A percentile compares a stretch with the other conserved stretches of the same genome.
Evolutionary conservation across 2,888 invertebrate species (phyloP).

Genomic region (Torymus aiolomorphi): DNA sequence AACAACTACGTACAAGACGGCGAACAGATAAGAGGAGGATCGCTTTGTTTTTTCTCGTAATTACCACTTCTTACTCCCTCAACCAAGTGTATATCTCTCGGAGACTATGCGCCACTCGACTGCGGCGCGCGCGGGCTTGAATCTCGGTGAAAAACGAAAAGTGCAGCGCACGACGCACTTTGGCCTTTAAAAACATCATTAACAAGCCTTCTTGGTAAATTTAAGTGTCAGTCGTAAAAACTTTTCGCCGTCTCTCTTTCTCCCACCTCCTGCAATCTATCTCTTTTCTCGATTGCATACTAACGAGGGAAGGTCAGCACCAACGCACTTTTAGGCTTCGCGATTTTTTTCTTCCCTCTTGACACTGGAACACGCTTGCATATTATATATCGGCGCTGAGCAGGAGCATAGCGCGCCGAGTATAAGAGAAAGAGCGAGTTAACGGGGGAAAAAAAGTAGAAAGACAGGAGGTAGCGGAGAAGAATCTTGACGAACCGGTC

Average conservation of each 20-base stretch:
- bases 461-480: not conserved
- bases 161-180: slow-evolving; percentile 9
- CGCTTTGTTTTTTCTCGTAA: slow-evolving; percentile 2
- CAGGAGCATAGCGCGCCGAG: too few species aligned
- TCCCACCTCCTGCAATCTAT: slow-evolving; percentile 17
- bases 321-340: slow-evolving; percentile 8
- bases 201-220: slow-evolving; percentile 45
- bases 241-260: not conserved
- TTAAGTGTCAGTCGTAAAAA: slow-evolving; percentile 44
- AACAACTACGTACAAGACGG: too few species aligned
- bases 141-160: slow-evolving; percentile 1
- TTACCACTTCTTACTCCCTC: not conserved
- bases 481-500: slow-evolving; percentile 59
- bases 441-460: not conserved
- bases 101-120: too few species aligned
- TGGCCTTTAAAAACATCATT: slow-evolving; percentile 47
- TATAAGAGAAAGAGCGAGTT: not conserved
- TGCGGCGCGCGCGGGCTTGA: too few species aligned
- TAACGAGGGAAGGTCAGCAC: slow-evolving; percentile 49
- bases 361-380: slow-evolving; percentile 24
- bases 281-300: slow-evolving; percentile 25
- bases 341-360: slow-evolving; percentile 9
- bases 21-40: too few species aligned
- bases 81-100: too few species aligned
- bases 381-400: not conserved